These are phyloP conservation scores for Torymus tubicola DNA, from an alignment of 2,888 invertebrate species.

Conservation along the genomic window DNA sequence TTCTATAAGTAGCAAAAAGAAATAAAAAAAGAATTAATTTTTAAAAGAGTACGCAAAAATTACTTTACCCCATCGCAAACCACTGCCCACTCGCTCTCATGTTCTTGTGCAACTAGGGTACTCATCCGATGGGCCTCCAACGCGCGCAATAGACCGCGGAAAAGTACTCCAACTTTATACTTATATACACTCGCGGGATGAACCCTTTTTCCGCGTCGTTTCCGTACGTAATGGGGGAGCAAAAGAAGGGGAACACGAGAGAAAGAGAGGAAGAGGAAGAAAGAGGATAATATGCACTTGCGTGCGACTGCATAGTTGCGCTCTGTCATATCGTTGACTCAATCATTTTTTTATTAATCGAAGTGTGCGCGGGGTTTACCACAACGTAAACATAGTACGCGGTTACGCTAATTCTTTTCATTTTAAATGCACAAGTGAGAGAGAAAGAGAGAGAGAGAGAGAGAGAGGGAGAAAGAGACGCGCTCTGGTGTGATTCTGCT, in stretches of 20 bases:
- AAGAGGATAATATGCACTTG: constrained; percentile 6
- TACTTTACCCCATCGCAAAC: not conserved
- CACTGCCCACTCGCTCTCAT: not conserved
- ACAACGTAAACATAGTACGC: constrained; percentile 26
- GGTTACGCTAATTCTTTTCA: not conserved
- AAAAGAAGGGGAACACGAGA: not conserved
- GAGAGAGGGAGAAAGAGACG: not conserved
- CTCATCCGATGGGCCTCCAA: not conserved
- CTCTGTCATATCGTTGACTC: constrained; percentile 30
- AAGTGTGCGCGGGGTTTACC: constrained; percentile 8
- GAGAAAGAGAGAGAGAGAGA: not conserved
- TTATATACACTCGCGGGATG: not conserved
- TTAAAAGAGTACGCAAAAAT: too few species aligned
- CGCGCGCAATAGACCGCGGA: constrained; percentile 14
- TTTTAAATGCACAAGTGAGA: not conserved
- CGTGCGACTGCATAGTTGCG: constrained; percentile 2
- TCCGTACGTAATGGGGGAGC: not conserved
- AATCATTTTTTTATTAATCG: constrained; percentile 45
- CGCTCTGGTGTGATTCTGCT: too few species aligned
- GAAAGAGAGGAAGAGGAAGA: too few species aligned
- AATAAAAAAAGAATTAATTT: too few species aligned
- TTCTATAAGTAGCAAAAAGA: too few species aligned
- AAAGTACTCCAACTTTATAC: constrained; percentile 13
- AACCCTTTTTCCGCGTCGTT: not conserved
- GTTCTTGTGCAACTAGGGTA: not conserved